Base-by-base conservation (phyloP, 92 coral and sea anemone species). In the Porites evermanni region DNA sequence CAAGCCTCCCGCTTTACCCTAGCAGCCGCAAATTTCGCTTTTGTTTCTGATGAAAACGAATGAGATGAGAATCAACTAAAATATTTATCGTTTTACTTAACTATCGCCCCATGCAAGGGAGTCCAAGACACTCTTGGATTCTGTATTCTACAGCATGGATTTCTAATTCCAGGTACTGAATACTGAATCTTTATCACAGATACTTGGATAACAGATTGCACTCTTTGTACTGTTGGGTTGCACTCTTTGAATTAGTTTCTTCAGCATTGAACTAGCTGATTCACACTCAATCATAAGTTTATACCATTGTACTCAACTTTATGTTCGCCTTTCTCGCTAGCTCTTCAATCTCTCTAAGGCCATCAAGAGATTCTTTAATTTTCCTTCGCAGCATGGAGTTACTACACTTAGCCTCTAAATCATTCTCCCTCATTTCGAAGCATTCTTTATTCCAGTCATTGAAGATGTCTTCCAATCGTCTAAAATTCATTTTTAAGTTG, bases 381-480 rank as follows among this genome's bases (percentile, higher is more conserved):
- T 79, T 79, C 50, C n/a, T 79, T 8, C 44, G 70, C 7, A 79
- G 82, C 21, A 54, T 29, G 10, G 60, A 47, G 13, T 14, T 51
- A 13, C 21, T 14, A 19, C 1, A 17, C 53, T 16, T n/a, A 1
- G 24, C 68, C 14, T 24, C 18, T 17, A 64, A 20, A 24, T 1
- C 19, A 21, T 59, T 76, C 18, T 63, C 16, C 38, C 60, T 79
- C 82, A 79, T 50, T 17, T 64, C 61, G 60, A 79, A 19, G 12
- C 72, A 79, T 47, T 79, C 72, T 50, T 79, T 79, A 65, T 79
- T 79, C 72, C 82, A 79, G 18, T 44, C 72, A 20, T 4, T 79
- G 9, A 79, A 79, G 72, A 79, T 44, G 19, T 79, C 72, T 32
- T 79, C 82, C 11, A 79, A 8, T 79, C 63, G 26, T 20, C 82